These are phyloP conservation scores for Musca domestica DNA, from an alignment of 1,140 invertebrate species.

Conservation along the genomic window DNA sequence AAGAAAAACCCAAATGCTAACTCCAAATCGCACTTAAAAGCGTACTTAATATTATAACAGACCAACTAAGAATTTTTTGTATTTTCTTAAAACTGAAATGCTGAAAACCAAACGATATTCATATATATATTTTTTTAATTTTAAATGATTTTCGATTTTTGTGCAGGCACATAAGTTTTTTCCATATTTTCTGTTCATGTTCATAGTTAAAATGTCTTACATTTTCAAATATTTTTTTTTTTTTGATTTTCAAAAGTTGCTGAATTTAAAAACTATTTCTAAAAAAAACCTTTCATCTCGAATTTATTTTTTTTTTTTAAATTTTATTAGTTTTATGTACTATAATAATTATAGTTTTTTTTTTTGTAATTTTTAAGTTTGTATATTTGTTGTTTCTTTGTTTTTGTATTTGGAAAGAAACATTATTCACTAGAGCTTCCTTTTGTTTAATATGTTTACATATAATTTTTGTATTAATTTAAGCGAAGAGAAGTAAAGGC, in stretches of 20 bases:
- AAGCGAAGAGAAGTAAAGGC: neutral
- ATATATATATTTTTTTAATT: slow-evolving; percentile 23
- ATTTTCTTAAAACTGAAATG: neutral
- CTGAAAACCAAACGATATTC: slow-evolving; percentile 8
- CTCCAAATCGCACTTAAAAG: too few species aligned
- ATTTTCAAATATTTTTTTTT: too few species aligned
- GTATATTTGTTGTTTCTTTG: slow-evolving; percentile 2
- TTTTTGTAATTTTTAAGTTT: slow-evolving; percentile 15
- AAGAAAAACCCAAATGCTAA: too few species aligned
- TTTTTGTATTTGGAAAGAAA: slow-evolving; percentile 2
- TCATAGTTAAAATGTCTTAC: neutral
- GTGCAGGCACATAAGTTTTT: slow-evolving; percentile 29
- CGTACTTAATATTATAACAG: slow-evolving; percentile 18
- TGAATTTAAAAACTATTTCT: neutral
- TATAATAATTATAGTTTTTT: neutral
- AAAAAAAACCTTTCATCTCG: slow-evolving; percentile 6
- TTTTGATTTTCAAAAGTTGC: neutral
- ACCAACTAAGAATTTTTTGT: too few species aligned
- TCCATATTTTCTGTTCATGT: neutral
- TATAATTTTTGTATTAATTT: too few species aligned
- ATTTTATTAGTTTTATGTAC: too few species aligned
- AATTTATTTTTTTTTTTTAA: neutral
- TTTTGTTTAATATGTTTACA: slow-evolving; percentile 2
- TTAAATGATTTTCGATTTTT: too few species aligned
- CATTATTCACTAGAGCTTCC: slow-evolving; percentile 6